phyloP scores from a whole-genome alignment of 2,797 vertebrate genomes.

The Amazona ochrocephala region DNA sequence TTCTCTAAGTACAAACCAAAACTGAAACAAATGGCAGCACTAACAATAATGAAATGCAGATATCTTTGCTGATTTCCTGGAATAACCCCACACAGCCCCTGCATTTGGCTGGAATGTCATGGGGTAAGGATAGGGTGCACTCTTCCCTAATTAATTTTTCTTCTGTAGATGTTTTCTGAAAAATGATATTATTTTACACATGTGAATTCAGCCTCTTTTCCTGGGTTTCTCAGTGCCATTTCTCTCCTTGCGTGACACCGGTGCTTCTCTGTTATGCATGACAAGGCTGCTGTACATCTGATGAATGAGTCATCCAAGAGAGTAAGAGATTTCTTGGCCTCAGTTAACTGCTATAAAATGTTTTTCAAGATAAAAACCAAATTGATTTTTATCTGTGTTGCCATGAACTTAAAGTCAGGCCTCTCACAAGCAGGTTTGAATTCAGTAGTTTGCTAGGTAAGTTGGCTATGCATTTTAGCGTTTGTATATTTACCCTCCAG shows the following conservation, averaged over 20 bases:
- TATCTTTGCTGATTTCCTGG: background rate
- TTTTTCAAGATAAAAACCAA: background rate
- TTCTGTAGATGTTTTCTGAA: slow-evolving; percentile 19
- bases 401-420: background rate
- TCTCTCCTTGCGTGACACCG: slow-evolving; percentile 18
- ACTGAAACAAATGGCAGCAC: background rate
- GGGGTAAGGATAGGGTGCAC: background rate
- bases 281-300: background rate
- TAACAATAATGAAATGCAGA: background rate
- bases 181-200: slow-evolving; percentile 3
- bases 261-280: background rate
- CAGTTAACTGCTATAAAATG: background rate
- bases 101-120: background rate
- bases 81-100: background rate
- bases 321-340: background rate
- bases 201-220: slow-evolving; percentile 24
- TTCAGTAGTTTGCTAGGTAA: background rate
- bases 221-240: background rate
- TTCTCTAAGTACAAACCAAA: background rate
- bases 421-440: background rate
- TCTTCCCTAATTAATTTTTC: background rate
- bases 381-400: background rate
- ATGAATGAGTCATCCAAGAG: slow-evolving; percentile 24
- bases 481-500: slow-evolving; percentile 7
- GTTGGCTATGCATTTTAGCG: background rate